phyloP scores from a whole-genome alignment of 2,797 vertebrate species.

The Myotis planiceps region DNA sequence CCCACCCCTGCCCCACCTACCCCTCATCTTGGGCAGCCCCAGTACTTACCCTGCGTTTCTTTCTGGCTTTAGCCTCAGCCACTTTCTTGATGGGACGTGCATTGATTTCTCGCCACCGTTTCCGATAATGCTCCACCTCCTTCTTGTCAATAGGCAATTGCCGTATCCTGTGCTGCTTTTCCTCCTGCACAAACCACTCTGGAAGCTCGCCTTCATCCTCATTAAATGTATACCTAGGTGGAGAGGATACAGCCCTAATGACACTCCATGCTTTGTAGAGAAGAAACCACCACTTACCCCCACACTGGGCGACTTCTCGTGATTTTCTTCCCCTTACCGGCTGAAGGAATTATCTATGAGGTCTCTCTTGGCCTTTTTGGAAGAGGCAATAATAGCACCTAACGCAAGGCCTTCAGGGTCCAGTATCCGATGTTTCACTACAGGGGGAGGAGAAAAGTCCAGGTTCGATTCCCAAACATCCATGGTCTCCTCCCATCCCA shows the following conservation, averaged over 20 bases:
- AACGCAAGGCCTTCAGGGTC: conserved; percentile 95
- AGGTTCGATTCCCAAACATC: neutral
- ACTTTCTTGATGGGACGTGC: conserved; percentile 96
- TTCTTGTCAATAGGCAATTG: conserved; percentile 91
- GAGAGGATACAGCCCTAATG: neutral
- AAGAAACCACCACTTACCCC: neutral
- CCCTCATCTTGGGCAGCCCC: neutral
- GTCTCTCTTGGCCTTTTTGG: conserved; percentile 93
- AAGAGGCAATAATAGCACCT: conserved; percentile 92
- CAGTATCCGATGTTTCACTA: conserved; percentile 92
- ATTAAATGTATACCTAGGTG: conserved; percentile 91
- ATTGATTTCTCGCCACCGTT: conserved; percentile 96
- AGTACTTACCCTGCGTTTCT: conserved; percentile 92
- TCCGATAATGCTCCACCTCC: conserved; percentile 93
- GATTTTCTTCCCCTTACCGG: conserved; percentile 84
- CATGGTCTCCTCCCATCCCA: neutral
- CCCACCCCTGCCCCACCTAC: neutral
- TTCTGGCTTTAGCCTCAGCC: conserved; percentile 97
- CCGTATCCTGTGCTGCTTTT: conserved; percentile 92
- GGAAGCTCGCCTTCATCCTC: conserved; percentile 93
- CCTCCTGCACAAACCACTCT: conserved; percentile 94
- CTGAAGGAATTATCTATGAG: conserved; percentile 94
- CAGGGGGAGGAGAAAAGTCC: neutral
- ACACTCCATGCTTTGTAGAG: neutral
- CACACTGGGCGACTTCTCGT: neutral